phyloP scores from a whole-genome alignment of 2,888 invertebrate genomes.

The Sarcophaga variegata region DNA sequence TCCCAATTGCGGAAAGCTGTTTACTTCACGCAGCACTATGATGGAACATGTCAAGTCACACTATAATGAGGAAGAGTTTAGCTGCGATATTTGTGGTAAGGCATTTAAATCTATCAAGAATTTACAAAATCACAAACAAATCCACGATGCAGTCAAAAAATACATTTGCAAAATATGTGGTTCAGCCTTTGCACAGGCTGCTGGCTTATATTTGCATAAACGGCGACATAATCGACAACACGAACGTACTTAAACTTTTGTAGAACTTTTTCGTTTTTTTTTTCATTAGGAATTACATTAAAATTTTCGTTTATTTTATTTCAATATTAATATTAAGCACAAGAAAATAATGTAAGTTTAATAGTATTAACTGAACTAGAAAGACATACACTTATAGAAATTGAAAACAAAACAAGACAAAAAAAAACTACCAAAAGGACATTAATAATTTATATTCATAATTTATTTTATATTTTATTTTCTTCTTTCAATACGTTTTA shows the following conservation, averaged over 20 bases:
- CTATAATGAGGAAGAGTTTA: constrained; percentile 77
- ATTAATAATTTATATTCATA: background rate
- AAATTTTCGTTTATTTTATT: background rate
- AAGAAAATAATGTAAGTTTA: constrained; percentile 19
- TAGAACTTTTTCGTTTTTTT: background rate
- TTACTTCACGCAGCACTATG: constrained; percentile 74
- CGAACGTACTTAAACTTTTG: constrained; percentile 54
- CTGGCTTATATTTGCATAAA: constrained; percentile 79
- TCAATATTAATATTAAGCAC: constrained; percentile 15
- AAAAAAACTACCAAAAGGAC: background rate
- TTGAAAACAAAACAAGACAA: background rate
- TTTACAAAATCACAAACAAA: constrained; percentile 79
- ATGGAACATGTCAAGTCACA: constrained; percentile 77
- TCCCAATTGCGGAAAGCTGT: constrained; percentile 76
- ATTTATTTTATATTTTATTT: background rate
- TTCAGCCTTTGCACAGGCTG: constrained; percentile 80
- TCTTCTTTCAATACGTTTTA: no score
- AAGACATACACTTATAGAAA: constrained; percentile 1
- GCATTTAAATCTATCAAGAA: constrained; percentile 79
- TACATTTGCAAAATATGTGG: constrained; percentile 80
- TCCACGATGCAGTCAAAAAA: constrained; percentile 79
- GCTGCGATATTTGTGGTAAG: constrained; percentile 78
- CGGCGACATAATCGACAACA: constrained; percentile 76
- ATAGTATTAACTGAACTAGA: constrained; percentile 20
- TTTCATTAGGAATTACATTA: background rate